phyloP scores from a whole-genome alignment of 2,888 invertebrate species.

The Microlaimidae sp. region DNA sequence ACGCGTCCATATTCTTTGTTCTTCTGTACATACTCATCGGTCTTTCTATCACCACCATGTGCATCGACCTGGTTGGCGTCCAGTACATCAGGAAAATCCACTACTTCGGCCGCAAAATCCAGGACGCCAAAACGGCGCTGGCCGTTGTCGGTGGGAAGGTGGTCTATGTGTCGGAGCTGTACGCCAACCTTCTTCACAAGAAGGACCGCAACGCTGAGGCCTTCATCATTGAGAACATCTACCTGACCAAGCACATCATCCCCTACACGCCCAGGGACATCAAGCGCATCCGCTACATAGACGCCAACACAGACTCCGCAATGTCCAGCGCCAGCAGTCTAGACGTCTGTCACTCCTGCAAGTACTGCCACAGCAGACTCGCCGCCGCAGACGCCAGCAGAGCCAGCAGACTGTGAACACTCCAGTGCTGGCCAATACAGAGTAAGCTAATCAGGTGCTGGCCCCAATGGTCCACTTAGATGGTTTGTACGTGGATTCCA shows the following conservation, averaged over 20 bases:
- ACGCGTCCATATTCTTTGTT: slow-evolving; percentile 32
- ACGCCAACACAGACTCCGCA: slow-evolving; percentile 6
- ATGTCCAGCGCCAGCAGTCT: slow-evolving; percentile 23
- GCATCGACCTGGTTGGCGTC: slow-evolving; percentile 34
- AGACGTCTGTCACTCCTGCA: slow-evolving; percentile 27
- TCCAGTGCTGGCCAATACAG: too few relatives aligned
- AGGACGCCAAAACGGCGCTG: slow-evolving; percentile 31
- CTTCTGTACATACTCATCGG: slow-evolving; percentile 33
- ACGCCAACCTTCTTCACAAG: slow-evolving; percentile 23
- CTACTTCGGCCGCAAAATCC: slow-evolving; percentile 35
- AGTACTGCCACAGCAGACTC: slow-evolving; percentile 26
- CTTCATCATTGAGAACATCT: slow-evolving; percentile 34
- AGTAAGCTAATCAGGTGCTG: too few relatives aligned
- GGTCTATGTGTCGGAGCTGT: slow-evolving; percentile 34
- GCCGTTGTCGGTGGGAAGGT: slow-evolving; percentile 36
- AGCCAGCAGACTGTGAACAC: too few relatives aligned
- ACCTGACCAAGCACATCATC: slow-evolving; percentile 33
- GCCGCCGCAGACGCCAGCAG: too few relatives aligned
- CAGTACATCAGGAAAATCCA: slow-evolving; percentile 36
- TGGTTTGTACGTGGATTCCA: too few relatives aligned
- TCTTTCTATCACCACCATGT: slow-evolving; percentile 35
- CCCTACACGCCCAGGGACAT: slow-evolving; percentile 35
- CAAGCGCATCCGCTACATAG: slow-evolving; percentile 25
- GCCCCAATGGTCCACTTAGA: too few relatives aligned
- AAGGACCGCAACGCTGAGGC: slow-evolving; percentile 23